phyloP scores from a whole-genome alignment of 2,888 invertebrate genomes.

The Teleogryllus oceanicus region DNA sequence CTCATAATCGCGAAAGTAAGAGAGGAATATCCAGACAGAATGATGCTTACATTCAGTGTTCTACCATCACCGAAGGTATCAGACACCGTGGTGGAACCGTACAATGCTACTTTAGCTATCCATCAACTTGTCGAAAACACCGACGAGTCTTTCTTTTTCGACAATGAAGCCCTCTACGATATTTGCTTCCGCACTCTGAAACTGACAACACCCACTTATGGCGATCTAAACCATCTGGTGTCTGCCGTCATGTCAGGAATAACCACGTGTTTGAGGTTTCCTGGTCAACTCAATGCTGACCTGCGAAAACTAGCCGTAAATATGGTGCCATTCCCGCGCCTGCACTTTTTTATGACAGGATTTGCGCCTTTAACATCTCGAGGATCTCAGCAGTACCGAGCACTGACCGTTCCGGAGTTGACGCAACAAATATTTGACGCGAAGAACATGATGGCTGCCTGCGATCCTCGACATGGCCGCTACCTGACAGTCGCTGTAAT shows the following conservation, averaged over 20 bases:
- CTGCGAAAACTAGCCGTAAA: background rate
- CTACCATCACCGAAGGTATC: conserved; percentile 21
- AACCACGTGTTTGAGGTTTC: conserved; percentile 11
- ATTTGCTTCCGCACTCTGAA: conserved; percentile 19
- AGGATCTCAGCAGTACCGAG: too few species aligned
- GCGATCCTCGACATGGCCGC: too few species aligned
- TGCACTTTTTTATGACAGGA: background rate
- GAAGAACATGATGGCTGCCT: too few species aligned
- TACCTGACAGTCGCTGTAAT: too few species aligned
- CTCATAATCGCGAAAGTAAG: conserved; percentile 12
- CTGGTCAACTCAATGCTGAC: too few species aligned
- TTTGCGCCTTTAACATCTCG: too few species aligned
- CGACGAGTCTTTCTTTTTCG: background rate
- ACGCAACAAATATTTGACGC: too few species aligned
- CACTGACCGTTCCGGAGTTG: too few species aligned
- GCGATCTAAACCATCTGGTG: too few species aligned
- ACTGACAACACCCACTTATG: too few species aligned
- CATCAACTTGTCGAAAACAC: conserved; percentile 18
- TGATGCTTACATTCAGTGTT: conserved; percentile 24
- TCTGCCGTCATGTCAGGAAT: background rate
- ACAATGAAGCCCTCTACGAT: conserved; percentile 19
- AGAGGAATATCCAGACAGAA: conserved; percentile 25
- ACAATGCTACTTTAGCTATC: background rate
- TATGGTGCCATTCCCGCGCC: background rate
- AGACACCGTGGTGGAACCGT: background rate